phyloP scores from a whole-genome alignment of 2,888 invertebrate genomes.

The Cheilosia urbana region DNA sequence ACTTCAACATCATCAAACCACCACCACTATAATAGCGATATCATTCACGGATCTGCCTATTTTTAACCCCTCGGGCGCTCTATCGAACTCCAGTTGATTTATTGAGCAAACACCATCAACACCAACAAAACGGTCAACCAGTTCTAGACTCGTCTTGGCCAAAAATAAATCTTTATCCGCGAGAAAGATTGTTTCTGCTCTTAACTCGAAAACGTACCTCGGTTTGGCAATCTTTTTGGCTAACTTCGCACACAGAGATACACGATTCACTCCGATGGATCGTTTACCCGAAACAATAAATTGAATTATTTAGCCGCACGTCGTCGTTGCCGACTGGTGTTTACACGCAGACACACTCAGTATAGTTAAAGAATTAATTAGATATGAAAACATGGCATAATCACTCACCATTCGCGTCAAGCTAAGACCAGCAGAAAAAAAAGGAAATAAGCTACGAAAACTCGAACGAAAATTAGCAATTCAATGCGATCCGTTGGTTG shows the following conservation, averaged over 20 bases:
- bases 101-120: conserved; percentile 62
- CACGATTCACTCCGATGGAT: conserved; percentile 30
- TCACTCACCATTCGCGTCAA: conserved; percentile 74
- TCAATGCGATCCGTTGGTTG: conserved; percentile 68
- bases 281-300: conserved; percentile 69
- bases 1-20: neutral
- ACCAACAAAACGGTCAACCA: conserved; percentile 54
- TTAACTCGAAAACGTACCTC: conserved; percentile 24
- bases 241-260: conserved; percentile 35
- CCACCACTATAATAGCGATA: neutral
- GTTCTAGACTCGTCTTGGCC: conserved; percentile 53
- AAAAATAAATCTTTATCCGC: conserved; percentile 63
- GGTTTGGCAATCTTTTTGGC: conserved; percentile 51
- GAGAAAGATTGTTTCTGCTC: conserved; percentile 47
- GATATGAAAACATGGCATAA: conserved; percentile 76
- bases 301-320: conserved; percentile 49
- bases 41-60: conserved; percentile 58
- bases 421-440: conserved; percentile 8
- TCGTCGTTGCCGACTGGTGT: conserved; percentile 19
- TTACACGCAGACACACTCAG: conserved; percentile 63
- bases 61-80: conserved; percentile 54
- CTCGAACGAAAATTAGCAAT: conserved; percentile 72
- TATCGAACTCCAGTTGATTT: conserved; percentile 71
- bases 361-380: conserved; percentile 73
- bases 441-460: conserved; percentile 32